Conservation (phyloP, 2,888 invertebrate species). For the Deroplatys truncata region DNA sequence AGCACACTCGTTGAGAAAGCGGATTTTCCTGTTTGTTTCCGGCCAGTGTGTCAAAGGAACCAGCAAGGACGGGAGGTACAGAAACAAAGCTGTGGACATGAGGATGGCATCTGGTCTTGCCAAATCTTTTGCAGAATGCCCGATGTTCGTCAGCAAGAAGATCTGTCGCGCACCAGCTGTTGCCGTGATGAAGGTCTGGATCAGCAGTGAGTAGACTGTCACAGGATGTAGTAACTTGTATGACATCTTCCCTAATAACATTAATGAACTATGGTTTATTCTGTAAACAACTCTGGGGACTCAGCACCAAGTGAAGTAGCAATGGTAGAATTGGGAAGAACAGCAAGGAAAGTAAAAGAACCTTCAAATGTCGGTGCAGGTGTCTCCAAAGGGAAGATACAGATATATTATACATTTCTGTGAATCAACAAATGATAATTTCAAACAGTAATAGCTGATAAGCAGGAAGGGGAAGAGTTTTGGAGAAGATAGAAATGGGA, state of each 20-base stretch:
- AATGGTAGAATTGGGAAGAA: too few species aligned
- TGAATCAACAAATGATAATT: too few species aligned
- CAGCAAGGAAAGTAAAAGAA: too few species aligned
- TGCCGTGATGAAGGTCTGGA: background rate
- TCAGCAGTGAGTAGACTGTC: background rate
- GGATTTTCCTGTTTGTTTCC: background rate
- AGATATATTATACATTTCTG: too few species aligned
- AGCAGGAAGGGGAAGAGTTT: too few species aligned
- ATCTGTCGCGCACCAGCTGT: background rate
- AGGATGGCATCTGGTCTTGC: background rate
- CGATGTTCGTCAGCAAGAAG: background rate
- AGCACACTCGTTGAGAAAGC: background rate
- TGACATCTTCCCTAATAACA: background rate
- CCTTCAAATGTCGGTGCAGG: too few species aligned
- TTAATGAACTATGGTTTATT: too few species aligned
- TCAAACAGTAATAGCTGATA: too few species aligned
- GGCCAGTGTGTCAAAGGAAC: background rate
- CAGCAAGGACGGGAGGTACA: background rate
- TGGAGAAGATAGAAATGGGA: too few species aligned
- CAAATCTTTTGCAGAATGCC: background rate
- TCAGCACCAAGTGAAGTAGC: too few species aligned
- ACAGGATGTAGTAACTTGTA: background rate
- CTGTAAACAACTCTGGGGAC: too few species aligned
- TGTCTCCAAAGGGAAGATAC: too few species aligned
- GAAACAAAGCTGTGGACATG: background rate